A percentile compares a stretch with the other conserved stretches of the same genome.
Conservation (phyloP, 2,113 vertebrate genomes). For the Dolichotis patagonum region DNA sequence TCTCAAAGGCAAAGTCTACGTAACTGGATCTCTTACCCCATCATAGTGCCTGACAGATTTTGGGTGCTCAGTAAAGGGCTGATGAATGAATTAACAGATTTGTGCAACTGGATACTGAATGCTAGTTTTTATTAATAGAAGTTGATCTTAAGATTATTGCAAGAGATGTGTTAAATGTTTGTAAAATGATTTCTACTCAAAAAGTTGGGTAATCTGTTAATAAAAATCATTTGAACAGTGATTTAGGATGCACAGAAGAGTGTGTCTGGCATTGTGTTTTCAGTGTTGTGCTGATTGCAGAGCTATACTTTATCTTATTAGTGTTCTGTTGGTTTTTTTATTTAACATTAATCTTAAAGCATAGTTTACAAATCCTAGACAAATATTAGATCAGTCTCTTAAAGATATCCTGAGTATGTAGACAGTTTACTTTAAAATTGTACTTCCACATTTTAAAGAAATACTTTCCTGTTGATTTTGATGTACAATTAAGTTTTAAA, state of each 20-base stretch:
- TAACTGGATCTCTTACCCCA: background rate
- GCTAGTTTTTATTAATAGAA: background rate
- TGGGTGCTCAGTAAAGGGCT: background rate
- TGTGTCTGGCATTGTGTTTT: background rate
- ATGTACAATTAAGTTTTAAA: background rate
- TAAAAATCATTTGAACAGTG: background rate
- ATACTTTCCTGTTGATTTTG: background rate
- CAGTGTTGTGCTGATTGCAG: background rate
- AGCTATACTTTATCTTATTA: background rate
- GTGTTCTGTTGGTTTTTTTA: background rate
- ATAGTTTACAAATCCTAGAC: conserved; percentile 30
- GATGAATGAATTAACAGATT: background rate
- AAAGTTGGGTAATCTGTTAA: background rate
- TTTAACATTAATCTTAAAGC: background rate
- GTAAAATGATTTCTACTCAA: conserved; percentile 19
- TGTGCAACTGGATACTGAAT: background rate
- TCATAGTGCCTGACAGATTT: background rate
- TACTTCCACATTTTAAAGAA: conserved; percentile 19
- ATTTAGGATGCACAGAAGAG: background rate
- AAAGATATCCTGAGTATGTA: background rate
- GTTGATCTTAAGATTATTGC: background rate
- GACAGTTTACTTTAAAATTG: background rate
- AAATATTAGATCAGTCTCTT: background rate
- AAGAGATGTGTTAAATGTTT: background rate
- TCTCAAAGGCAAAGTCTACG: background rate